These are phyloP conservation scores for Polydrusus cervinus DNA, from an alignment of 2,888 invertebrate genomes.

Conservation along the genomic window DNA sequence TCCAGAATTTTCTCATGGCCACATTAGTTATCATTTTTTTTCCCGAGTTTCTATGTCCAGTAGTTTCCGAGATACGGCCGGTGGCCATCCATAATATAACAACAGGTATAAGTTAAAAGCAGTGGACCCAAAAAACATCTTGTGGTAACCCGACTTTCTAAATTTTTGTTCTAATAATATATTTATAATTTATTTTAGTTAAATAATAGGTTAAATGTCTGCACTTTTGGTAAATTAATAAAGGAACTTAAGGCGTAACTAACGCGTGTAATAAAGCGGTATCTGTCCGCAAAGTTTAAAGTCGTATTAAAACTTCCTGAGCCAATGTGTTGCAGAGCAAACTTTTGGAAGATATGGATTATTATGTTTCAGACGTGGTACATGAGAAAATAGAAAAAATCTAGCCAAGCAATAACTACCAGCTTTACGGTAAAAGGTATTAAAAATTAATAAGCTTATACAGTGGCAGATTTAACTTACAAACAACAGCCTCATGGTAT, in stretches of 20 bases:
- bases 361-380: constrained; percentile 1
- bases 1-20: too few relatives aligned
- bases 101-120: too few relatives aligned
- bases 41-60: too few relatives aligned
- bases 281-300: constrained; percentile 13
- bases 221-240: constrained; percentile 1
- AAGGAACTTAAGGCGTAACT: constrained; percentile 1
- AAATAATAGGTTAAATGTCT: not conserved
- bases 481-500: not conserved
- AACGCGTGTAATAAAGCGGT: constrained; percentile 7
- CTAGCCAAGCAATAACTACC: not conserved
- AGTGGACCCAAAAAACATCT: too few relatives aligned
- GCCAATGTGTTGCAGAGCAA: constrained; percentile 8
- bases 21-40: too few relatives aligned
- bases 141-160: too few relatives aligned
- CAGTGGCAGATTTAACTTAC: not conserved
- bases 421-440: not conserved
- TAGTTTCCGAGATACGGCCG: too few relatives aligned
- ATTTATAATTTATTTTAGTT: too few relatives aligned
- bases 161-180: too few relatives aligned
- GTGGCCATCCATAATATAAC: too few relatives aligned
- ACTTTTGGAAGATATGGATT: constrained; percentile 16
- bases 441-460: not conserved
- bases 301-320: constrained; percentile 19
- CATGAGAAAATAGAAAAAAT: constrained; percentile 5